A percentile compares a stretch with the other conserved stretches of the same genome.
Evolutionary conservation across 2,797 vertebrate genomes (phyloP).

Genomic region (Acridotheres tristis): DNA sequence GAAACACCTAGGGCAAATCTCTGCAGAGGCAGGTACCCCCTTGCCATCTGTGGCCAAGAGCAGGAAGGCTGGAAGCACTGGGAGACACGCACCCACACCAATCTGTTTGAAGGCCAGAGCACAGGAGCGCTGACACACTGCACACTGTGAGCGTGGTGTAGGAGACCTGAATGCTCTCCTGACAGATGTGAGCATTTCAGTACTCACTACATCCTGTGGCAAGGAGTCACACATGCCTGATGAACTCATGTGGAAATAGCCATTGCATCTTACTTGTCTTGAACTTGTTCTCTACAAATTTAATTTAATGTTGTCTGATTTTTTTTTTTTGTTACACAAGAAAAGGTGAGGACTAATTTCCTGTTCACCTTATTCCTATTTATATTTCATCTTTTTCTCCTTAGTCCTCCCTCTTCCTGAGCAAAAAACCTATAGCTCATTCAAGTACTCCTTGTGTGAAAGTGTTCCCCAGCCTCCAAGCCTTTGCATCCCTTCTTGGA

Average conservation of each 20-base stretch:
- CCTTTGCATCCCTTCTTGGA: neutral
- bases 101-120: neutral
- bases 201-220: neutral
- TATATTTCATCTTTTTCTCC: neutral
- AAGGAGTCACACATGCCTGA: neutral
- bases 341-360: neutral
- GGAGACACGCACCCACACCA: rapidly evolving
- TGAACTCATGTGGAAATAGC: neutral
- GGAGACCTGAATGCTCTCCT: neutral
- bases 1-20: neutral
- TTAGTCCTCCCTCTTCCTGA: neutral
- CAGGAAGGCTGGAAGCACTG: neutral
- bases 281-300: neutral
- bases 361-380: neutral
- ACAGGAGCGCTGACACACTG: neutral
- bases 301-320: neutral
- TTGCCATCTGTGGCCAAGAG: neutral
- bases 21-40: neutral
- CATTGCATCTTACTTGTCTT: neutral
- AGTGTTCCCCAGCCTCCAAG: neutral
- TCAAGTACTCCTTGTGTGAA: neutral
- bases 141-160: neutral
- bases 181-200: neutral
- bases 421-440: neutral
- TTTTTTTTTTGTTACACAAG: neutral